Base-by-base conservation (phyloP, 2,113 vertebrate species). In the Typhlomys cinereus region DNA sequence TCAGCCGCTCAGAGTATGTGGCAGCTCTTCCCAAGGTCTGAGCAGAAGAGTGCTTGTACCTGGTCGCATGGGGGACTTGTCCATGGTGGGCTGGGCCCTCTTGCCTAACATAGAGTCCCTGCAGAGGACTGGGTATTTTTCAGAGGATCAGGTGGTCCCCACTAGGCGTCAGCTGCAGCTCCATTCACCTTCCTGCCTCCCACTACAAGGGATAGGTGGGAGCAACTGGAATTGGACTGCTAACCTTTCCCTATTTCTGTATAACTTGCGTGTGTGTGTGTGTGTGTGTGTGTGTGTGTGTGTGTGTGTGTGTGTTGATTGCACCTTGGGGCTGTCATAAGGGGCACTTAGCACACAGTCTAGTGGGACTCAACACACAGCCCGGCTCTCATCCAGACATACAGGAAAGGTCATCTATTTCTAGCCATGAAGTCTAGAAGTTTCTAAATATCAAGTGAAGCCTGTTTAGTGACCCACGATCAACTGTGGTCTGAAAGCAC, bases 1-100 rank as follows among this genome's bases (percentile, higher is more conserved):
- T 36, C 73, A 2, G 52, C 31, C 13, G 18, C 50, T 81, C 69
- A 0, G 9, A n/a, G 66, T 25, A n/a, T n/a, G 15, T 4, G 18
- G 44, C 78, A 73, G 75, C 44, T 44, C 54, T 50, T 75, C 36
- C 52, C 46, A 10, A 13, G 31, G 41, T 64, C 74, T 62, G n/a
- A 14, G 39, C 27, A 31, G 25, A 67, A 34, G 36, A 12, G 7
- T 1, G 13, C 41, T 44, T 70, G 34, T 59, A 74, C 57, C 36
- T 70, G 81, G 13, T 20, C 4, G 23, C 18, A 11, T 8, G 7
- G 15, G n/a, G 86, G 17, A 2, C 0, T 1, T 1, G 3, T 54
- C 36, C 46, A 17, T 36, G 20, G 0, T 4, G 23, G 31, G 20
- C 14, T 6, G 27, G n/a, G 29, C 10, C 11, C 2, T 14, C 29